Evolutionary conservation across 1,140 invertebrate genomes (phyloP), one percentile per base, ranked within the genome.

Genomic region (Dryas iulia): DNA sequence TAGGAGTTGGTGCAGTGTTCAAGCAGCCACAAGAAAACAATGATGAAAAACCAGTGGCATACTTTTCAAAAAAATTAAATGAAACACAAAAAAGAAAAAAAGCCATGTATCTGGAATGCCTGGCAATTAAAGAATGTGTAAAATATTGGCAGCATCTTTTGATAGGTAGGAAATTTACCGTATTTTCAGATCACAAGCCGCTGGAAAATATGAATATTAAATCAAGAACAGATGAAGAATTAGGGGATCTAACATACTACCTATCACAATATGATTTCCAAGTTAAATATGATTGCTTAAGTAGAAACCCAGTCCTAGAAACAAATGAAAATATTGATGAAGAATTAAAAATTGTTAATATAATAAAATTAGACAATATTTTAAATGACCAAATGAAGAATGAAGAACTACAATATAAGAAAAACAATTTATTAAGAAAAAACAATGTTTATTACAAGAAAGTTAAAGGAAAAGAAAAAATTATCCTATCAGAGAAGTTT

Each of bases 1-100:
- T 63, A 64, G 84, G 88, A 30, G 39, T 92, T 21, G 89, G 88
- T 57, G 82, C 86, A 26, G 56, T 90, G 5, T 61, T 78, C 21
- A 78, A 78, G 71, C 76, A 78, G 31, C 21, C 39, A 63, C 71
- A 75, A 69, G 2, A 5, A 24, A 62, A 72, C 26, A 58, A 52
- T 11, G 59, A 72, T 59, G 64, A n/a, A n/a, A n/a, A n/a, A n/a
- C n/a, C n/a, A n/a, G n/a, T n/a, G n/a, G n/a, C n/a, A n/a, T n/a
- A n/a, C n/a, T n/a, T n/a, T n/a, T n/a, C n/a, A n/a, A n/a, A n/a
- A n/a, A n/a, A n/a, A n/a, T n/a, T n/a, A n/a, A 73, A 66, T 61
- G 59, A 73, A 31, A n/a, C 12, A 21, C 71, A 72, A 72, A 77
- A 57, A 10, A 28, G 26, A 28, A 28, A 28, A 28, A 28, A 28